Evolutionary conservation across 2,888 invertebrate genomes (phyloP).

Genomic region (Tipula helvola): DNA sequence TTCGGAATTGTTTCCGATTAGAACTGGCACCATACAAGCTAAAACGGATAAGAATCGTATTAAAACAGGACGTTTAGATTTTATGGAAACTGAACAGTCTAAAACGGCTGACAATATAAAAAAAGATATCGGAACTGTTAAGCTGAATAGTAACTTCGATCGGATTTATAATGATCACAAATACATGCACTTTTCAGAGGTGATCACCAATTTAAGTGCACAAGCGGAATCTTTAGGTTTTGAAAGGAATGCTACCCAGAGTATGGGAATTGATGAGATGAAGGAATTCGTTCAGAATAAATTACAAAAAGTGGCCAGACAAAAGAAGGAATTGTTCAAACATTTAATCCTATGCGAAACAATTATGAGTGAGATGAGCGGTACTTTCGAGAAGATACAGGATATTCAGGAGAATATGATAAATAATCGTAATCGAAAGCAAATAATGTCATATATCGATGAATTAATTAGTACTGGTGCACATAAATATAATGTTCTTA

Average conservation of each 20-base stretch:
- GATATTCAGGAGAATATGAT: slow-evolving; percentile 61
- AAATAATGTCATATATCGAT: slow-evolving; percentile 66
- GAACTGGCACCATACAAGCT: slow-evolving; percentile 62
- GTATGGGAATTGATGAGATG: slow-evolving; percentile 76
- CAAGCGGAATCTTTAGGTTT: slow-evolving; percentile 73
- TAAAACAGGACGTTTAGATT: slow-evolving; percentile 22
- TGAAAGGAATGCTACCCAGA: slow-evolving; percentile 58
- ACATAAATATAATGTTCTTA: slow-evolving; percentile 40
- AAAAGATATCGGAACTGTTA: slow-evolving; percentile 37
- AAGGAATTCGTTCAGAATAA: slow-evolving; percentile 85
- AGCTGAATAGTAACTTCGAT: slow-evolving; percentile 55
- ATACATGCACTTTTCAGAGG: slow-evolving; percentile 84
- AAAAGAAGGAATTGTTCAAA: slow-evolving; percentile 72
- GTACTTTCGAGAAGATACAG: slow-evolving; percentile 59
- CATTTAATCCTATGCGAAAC: slow-evolving; percentile 88
- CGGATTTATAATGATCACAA: slow-evolving; percentile 74
- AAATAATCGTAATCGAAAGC: slow-evolving; percentile 58
- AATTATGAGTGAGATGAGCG: slow-evolving; percentile 66
- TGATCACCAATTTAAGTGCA: slow-evolving; percentile 67
- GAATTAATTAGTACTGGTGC: slow-evolving; percentile 63
- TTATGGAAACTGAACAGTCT: slow-evolving; percentile 19
- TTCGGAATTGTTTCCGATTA: slow-evolving; percentile 76
- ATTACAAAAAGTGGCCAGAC: slow-evolving; percentile 65
- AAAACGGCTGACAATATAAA: slow-evolving; percentile 20
- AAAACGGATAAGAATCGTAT: slow-evolving; percentile 46